phyloP scores from a whole-genome alignment of 2,797 vertebrate genomes.

The Pangasius mekongensis region DNA sequence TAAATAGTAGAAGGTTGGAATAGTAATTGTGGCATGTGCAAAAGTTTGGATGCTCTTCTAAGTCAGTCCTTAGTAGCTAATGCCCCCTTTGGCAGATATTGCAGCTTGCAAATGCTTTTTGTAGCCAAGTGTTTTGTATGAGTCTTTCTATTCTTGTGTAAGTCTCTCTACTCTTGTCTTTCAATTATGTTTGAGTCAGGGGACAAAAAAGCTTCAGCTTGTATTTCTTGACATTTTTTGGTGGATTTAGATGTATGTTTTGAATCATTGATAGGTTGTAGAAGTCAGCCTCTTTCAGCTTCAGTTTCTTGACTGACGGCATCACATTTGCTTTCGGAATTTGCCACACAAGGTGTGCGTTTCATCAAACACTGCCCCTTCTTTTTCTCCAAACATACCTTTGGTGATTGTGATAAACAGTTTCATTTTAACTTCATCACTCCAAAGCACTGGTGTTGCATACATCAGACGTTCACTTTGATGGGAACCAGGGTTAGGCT shows the following conservation, averaged over 20 bases:
- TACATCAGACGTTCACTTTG: not conserved
- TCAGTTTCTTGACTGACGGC: not conserved
- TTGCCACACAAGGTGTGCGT: not conserved
- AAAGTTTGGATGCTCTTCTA: not conserved
- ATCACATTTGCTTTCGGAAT: not conserved
- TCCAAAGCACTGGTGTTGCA: not conserved
- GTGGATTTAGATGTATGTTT: not conserved
- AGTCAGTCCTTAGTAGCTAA: not conserved
- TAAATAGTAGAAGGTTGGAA: not conserved
- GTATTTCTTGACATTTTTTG: not conserved
- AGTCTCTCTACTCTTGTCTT: not conserved
- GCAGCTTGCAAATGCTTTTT: not conserved
- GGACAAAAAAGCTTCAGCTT: not conserved
- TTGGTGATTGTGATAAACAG: not conserved
- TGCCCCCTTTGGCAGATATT: not conserved
- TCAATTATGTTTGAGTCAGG: not conserved
- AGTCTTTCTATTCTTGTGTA: not conserved
- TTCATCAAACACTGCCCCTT: not conserved
- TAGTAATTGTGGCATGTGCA: not conserved
- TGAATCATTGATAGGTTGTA: not conserved
- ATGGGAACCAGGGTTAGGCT: not conserved
- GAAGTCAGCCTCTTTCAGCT: not conserved
- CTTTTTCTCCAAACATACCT: not conserved
- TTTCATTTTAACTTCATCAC: not conserved
- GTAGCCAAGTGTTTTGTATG: not conserved